A percentile compares a stretch with the other conserved stretches of the same genome.
phyloP scores from a whole-genome alignment of 2,888 invertebrate genomes.

The Ashinkailepas kermadecensis region DNA sequence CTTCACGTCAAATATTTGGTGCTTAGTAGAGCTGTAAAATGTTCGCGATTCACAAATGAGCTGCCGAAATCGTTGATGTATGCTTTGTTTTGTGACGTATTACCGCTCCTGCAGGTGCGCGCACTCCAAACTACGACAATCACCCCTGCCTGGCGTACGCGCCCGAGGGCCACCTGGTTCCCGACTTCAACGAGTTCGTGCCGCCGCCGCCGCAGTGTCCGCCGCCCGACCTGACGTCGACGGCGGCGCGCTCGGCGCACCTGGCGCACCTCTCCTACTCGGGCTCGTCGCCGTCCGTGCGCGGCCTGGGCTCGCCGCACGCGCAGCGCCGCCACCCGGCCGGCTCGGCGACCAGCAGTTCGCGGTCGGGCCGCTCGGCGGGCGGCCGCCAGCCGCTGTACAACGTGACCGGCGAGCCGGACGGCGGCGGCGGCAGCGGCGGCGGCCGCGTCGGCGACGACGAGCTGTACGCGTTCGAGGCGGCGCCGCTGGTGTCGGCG shows the following conservation, averaged over 20 bases:
- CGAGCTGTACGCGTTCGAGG: background rate
- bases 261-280: background rate
- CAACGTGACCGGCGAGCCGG: background rate
- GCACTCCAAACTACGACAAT: background rate
- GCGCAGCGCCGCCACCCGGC: constrained; percentile 8
- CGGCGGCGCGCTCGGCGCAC: background rate
- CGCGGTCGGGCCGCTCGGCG: background rate
- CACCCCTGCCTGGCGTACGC: background rate
- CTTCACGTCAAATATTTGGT: no score
- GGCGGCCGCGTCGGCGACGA: background rate
- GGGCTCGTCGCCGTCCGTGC: background rate
- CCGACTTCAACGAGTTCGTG: constrained; percentile 18
- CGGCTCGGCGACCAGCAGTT: background rate
- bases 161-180: background rate
- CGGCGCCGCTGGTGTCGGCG: background rate
- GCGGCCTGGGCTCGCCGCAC: constrained; percentile 5
- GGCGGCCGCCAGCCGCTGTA: constrained; percentile 18
- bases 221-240: background rate
- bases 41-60: no score
- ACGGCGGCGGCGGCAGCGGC: background rate
- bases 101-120: background rate
- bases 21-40: no score
- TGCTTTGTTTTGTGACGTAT: no score
- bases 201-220: background rate
- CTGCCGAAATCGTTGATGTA: no score